Conservation (phyloP, 1,140 invertebrate species). For the Scaptomyza pallida region DNA sequence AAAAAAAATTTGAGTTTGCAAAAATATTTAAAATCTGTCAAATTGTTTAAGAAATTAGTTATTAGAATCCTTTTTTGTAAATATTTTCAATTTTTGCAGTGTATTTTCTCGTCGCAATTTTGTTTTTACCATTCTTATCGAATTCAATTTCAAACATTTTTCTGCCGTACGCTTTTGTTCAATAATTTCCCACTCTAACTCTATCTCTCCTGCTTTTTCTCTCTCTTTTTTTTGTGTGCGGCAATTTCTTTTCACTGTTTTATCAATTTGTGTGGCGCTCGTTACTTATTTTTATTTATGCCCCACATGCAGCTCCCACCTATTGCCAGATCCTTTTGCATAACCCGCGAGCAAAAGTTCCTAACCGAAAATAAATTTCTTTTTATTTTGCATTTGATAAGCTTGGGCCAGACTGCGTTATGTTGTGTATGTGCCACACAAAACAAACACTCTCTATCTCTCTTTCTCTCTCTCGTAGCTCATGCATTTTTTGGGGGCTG, state of each 20-base stretch:
- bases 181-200: constrained; percentile 61
- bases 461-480: constrained; percentile 42
- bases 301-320: constrained; percentile 25
- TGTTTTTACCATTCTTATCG: constrained; percentile 60
- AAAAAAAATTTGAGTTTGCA: background rate
- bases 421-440: constrained; percentile 30
- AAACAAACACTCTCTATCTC: constrained; percentile 35
- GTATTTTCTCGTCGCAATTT: constrained; percentile 22
- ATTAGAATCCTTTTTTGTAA: too few species aligned
- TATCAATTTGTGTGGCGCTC: constrained; percentile 79
- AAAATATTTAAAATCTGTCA: too few species aligned
- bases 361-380: constrained; percentile 80
- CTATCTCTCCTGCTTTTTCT: constrained; percentile 10
- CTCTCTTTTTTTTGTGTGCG: constrained; percentile 47
- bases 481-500: constrained; percentile 72
- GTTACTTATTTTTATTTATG: constrained; percentile 82
- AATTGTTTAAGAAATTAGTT: too few species aligned
- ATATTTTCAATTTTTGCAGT: constrained; percentile 8
- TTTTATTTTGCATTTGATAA: constrained; percentile 80
- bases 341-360: constrained; percentile 79
- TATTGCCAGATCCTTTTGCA: constrained; percentile 59
- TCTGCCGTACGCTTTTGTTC: constrained; percentile 69
- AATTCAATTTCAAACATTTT: constrained; percentile 79
- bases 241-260: constrained; percentile 80
- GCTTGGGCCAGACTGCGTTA: constrained; percentile 51